Evolutionary conservation across 2,797 vertebrate species (phyloP), one percentile per base, ranked within the genome.

Genomic region (Channa striata): DNA sequence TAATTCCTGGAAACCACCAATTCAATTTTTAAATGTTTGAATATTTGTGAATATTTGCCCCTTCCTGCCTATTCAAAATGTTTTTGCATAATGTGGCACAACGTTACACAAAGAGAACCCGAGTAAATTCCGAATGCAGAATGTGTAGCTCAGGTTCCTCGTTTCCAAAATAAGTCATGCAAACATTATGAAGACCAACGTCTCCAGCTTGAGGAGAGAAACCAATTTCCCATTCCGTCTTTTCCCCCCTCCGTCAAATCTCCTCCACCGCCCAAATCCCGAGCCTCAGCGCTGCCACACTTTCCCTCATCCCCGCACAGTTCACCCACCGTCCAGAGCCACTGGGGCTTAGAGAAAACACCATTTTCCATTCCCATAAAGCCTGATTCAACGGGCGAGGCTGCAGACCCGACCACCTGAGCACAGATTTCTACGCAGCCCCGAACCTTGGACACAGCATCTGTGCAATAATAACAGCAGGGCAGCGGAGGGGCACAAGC

Each of bases 341-440:
- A 33, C n/a, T 65, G 69, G 51, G 77, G 81, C 67, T 68, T 49
- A 68, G 65, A 66, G 36, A 37, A 30, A 59, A 46, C 16, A 17
- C 21, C 34, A 52, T 74, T 77, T 72, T 75, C 65, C 42, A 61
- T 64, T 66, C 65, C 54, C 33, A 46, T 60, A 54, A 78, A 73
- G 56, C 51, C 46, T 19, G 69, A 73, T 81, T 77, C 63, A 71
- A 72, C 20, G 6, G 58, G 60, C 3, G 59, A 56, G 21, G 59
- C 40, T 20, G 72, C 56, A 19, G 43, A 39, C 59, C 23, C 46
- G 48, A 66, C 67, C 71, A 69, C 83, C 68, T 72, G 68, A 82
- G 71, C 77, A 37, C 63, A 70, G 63, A 69, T 66, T 78, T 77
- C 59, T 51, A 47, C 9, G 47, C 68, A 71, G 65, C 39, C 58